These are phyloP conservation scores for Lipotes vexillifer DNA, from an alignment of 2,113 vertebrate genomes.

Conservation along the genomic window DNA sequence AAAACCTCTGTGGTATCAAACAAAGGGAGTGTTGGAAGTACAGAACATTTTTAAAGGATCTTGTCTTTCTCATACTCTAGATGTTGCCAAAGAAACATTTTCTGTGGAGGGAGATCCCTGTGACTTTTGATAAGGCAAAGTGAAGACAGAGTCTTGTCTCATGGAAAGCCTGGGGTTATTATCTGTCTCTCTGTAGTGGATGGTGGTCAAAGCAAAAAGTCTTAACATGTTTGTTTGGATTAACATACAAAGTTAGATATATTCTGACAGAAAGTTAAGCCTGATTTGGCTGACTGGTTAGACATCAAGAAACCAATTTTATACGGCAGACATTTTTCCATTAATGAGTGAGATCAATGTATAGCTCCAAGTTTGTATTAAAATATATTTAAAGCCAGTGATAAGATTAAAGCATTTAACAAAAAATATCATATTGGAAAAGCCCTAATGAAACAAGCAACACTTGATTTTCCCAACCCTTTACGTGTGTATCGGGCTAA, in stretches of 20 bases:
- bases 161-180: neutral
- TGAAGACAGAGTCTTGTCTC: neutral
- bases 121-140: neutral
- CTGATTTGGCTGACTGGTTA: neutral
- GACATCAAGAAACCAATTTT: neutral
- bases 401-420: neutral
- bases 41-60: neutral
- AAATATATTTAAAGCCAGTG: neutral
- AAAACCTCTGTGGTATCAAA: neutral
- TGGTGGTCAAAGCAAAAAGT: neutral
- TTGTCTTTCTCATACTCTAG: neutral
- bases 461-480: neutral
- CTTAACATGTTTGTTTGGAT: neutral
- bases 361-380: neutral
- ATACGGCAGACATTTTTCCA: neutral
- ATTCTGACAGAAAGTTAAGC: neutral
- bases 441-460: neutral
- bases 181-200: neutral
- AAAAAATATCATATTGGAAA: slow-evolving; percentile 2
- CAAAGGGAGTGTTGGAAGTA: neutral
- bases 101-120: neutral
- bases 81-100: neutral
- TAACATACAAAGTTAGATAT: neutral
- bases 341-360: neutral
- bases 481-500: neutral